A percentile compares a stretch with the other conserved stretches of the same genome.
Conservation (phyloP, 2,113 vertebrate genomes). For the Murina feae region DNA sequence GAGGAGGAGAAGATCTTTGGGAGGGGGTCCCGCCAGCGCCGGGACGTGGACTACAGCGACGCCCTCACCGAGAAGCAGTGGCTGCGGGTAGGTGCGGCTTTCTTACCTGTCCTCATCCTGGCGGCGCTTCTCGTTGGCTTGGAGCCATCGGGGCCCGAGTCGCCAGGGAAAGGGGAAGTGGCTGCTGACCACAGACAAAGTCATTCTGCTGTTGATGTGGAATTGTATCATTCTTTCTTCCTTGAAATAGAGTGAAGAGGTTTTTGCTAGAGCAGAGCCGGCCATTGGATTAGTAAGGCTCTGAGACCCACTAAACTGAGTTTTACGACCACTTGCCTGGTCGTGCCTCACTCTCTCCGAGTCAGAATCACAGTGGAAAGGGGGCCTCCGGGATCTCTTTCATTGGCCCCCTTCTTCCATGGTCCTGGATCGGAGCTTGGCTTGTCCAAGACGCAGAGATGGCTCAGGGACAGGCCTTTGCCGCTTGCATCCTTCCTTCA, state of each 20-base stretch:
- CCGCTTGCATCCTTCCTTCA: neutral
- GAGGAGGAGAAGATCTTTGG: constrained; percentile 98
- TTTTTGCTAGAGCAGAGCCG: neutral
- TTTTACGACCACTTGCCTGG: constrained; percentile 33
- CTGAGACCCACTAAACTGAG: neutral
- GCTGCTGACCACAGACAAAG: neutral
- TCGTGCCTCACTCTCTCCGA: constrained; percentile 11
- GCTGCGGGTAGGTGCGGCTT: constrained; percentile 85
- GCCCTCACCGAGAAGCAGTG: constrained; percentile 98
- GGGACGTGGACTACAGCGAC: constrained; percentile 98
- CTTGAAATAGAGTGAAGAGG: neutral
- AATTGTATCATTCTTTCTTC: neutral
- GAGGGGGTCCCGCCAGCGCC: constrained; percentile 92
- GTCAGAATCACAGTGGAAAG: neutral
- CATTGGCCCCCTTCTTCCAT: neutral
- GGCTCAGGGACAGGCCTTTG: neutral
- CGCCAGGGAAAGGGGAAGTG: neutral
- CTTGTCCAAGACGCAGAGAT: neutral
- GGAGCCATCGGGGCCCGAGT: neutral
- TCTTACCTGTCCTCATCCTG: neutral
- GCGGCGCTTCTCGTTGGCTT: neutral
- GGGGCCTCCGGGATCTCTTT: neutral
- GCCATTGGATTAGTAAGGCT: constrained; percentile 3
- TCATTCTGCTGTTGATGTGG: neutral
- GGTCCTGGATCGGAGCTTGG: neutral